Percentiles rank a stretch among this genome's conserved stretches.
Conservation (phyloP, 2,888 invertebrate genomes). For the Adelphocoris suturalis region DNA sequence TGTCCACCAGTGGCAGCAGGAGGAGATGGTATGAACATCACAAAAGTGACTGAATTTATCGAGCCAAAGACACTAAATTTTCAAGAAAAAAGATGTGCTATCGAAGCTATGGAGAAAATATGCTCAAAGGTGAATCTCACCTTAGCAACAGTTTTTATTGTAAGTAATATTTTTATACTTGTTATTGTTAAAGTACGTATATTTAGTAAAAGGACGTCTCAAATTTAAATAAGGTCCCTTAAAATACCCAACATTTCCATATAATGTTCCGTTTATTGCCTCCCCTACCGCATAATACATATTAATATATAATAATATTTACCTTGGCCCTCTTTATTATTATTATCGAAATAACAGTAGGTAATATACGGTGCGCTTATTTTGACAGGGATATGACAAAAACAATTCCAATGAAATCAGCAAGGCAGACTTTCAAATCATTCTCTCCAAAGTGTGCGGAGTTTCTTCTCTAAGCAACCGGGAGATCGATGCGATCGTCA, state of each 20-base stretch:
- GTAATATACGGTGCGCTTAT: no score
- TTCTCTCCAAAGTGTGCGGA: conserved; percentile 57
- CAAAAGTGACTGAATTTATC: conserved; percentile 17
- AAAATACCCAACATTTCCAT: no score
- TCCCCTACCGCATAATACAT: no score
- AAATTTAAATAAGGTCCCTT: no score
- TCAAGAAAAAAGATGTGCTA: conserved; percentile 54
- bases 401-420: not conserved
- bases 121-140: conserved; percentile 40
- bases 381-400: conserved; percentile 11
- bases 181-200: no score
- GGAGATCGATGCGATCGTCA: conserved; percentile 50
- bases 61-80: conserved; percentile 43
- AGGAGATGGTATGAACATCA: not conserved
- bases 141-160: conserved; percentile 12
- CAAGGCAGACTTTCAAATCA: conserved; percentile 42
- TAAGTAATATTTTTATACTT: not conserved
- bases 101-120: conserved; percentile 46
- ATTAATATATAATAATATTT: no score
- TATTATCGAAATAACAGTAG: no score
- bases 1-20: not conserved
- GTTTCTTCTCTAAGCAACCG: conserved; percentile 53
- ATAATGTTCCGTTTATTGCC: no score
- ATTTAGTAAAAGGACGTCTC: no score
- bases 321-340: no score